Base-by-base conservation (phyloP, 2,113 vertebrate species). In the Myiozetetes cayanensis region DNA sequence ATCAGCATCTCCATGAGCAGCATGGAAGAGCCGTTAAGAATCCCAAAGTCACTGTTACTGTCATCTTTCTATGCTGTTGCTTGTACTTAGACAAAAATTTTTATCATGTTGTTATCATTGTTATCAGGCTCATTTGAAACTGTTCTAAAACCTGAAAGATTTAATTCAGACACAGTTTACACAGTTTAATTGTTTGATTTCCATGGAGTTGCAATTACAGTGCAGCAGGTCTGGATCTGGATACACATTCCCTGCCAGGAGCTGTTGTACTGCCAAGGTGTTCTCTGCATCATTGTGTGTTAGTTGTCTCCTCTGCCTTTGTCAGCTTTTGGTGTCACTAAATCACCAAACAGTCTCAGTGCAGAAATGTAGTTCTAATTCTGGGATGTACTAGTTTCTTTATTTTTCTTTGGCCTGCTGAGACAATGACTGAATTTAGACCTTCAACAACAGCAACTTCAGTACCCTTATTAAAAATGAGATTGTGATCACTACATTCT, bases 331-430 rank as follows among this genome's bases (percentile, higher is more conserved):
- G 46, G 50, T 85, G 77, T 50, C 55, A n/a, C 79, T 80, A 81
- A 75, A 71, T 41, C 74, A 35, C 67, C 66, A 93, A 23, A 76
- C 13, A 89, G 65, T 53, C 56, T 90, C 6, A 0, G 27, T 75
- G 68, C 63, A 79, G 74, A 94, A 88, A 85, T 12, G 23, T 66
- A 63, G 31, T 52, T 90, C 63, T 78, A 22, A 55, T 94, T 86
- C 56, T 83, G 71, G 31, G 33, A 80, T 90, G 59, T 91, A 83
- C 47, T 53, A 39, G 27, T 35, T 78, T 74, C 46, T 92, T 91
- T 74, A 52, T 85, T 82, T 95, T 71, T 80, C 86, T 94, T 89
- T 77, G 89, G 68, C 50, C 68, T 94, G 37, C 61, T 76, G 65
- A 62, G 39, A 63, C 72, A 67, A 47, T 62, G 66, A 62, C 47